Conservation (phyloP, 2,888 invertebrate genomes). For the Chrysomela aeneicollis region DNA sequence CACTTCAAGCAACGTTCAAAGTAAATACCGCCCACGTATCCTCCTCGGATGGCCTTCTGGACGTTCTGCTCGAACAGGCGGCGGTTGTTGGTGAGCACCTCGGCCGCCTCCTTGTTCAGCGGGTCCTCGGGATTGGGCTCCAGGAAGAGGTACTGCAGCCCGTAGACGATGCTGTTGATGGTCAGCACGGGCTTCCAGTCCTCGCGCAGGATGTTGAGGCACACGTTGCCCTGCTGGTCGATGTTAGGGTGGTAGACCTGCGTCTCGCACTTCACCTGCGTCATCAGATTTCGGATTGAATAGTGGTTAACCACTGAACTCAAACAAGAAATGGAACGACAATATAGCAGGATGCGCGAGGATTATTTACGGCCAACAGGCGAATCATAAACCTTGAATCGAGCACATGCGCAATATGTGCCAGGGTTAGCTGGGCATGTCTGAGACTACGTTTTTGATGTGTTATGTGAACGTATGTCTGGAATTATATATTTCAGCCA, state of each 20-base stretch:
- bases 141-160: conserved; percentile 95
- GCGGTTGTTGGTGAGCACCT: conserved; percentile 93
- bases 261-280: conserved; percentile 90
- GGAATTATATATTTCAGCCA: too few species aligned
- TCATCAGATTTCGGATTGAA: not conserved
- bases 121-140: conserved; percentile 99
- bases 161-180: conserved; percentile 97
- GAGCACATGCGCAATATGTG: too few species aligned
- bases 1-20: conserved; percentile 97
- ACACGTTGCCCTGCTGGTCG: conserved; percentile 97
- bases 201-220: conserved; percentile 95
- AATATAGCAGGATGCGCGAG: too few species aligned
- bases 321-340: too few species aligned
- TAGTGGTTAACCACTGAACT: too few species aligned
- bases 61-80: conserved; percentile 96
- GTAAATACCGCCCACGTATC: conserved; percentile 91
- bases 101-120: conserved; percentile 97
- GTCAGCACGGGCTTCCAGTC: conserved; percentile 99
- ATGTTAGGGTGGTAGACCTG: conserved; percentile 98
- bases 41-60: conserved; percentile 94
- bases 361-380: too few species aligned
- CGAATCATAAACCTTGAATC: too few species aligned
- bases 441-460: too few species aligned
- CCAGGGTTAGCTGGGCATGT: too few species aligned
- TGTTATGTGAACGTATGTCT: too few species aligned